A percentile compares a stretch with the other conserved stretches of the same genome.
Conservation (phyloP, 2,797 vertebrate species). For the Discoglossus pictus region DNA sequence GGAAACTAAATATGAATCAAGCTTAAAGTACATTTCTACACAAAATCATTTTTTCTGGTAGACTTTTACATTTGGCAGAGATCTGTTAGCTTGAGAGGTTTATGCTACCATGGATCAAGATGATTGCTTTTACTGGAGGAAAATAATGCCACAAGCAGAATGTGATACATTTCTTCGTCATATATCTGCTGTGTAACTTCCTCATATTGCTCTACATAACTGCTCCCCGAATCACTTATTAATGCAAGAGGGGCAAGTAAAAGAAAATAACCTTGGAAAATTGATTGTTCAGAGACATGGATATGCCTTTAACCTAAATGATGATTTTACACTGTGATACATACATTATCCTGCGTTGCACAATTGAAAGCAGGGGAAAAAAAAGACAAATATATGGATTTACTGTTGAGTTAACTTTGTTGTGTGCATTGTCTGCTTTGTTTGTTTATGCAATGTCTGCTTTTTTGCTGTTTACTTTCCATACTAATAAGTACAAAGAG, state of each 20-base stretch:
- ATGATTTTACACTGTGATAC: conserved; percentile 3
- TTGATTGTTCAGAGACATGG: not conserved
- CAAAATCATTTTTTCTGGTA: no score
- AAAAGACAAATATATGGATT: no score
- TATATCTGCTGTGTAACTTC: not conserved
- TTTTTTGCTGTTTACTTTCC: no score
- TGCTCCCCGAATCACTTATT: not conserved
- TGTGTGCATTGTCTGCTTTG: no score
- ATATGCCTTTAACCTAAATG: conserved; percentile 7
- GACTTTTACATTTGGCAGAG: not conserved
- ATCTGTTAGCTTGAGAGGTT: not conserved
- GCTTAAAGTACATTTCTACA: not conserved
- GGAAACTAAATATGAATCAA: not conserved
- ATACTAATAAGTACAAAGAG: no score
- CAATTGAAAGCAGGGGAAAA: not conserved
- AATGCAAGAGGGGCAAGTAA: not conserved
- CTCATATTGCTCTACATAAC: not conserved
- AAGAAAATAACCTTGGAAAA: conserved; percentile 1
- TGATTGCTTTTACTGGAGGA: not conserved
- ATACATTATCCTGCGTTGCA: not conserved
- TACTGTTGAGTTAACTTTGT: no score
- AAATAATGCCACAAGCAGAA: conserved; percentile 12
- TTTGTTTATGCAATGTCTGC: no score
- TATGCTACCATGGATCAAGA: conserved; percentile 1
- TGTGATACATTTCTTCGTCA: not conserved